These are phyloP conservation scores for Entomobrya multifasciata DNA, from an alignment of 2,888 invertebrate genomes.

Conservation along the genomic window DNA sequence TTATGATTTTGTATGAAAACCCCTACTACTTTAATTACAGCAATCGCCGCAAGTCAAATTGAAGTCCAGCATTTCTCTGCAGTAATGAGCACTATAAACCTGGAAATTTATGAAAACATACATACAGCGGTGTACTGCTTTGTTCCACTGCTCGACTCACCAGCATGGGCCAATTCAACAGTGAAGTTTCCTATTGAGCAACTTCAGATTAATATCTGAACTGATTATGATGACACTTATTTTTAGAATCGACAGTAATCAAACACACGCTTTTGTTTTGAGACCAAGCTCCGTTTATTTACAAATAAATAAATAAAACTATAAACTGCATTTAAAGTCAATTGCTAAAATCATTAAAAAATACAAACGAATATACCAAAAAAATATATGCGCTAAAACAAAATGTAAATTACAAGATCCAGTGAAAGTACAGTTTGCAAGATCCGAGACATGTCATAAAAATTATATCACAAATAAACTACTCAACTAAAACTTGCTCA, in stretches of 20 bases:
- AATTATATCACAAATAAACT: slow-evolving; percentile 44
- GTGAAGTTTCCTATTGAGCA: slow-evolving; percentile 68
- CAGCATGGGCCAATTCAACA: slow-evolving; percentile 69
- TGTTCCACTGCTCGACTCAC: slow-evolving; percentile 68
- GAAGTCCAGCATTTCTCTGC: slow-evolving; percentile 72
- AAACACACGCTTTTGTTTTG: no score
- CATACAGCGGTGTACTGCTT: slow-evolving; percentile 71
- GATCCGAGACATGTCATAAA: slow-evolving; percentile 31
- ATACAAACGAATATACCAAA: background rate
- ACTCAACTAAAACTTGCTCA: background rate
- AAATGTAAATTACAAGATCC: slow-evolving; percentile 7
- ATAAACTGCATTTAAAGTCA: background rate
- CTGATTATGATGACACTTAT: background rate
- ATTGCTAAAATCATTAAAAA: background rate
- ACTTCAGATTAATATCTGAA: slow-evolving; percentile 52
- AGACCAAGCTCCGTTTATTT: slow-evolving; percentile 11
- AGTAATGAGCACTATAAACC: slow-evolving; percentile 67
- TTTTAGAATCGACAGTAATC: background rate
- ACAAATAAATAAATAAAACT: slow-evolving; percentile 19
- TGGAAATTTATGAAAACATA: slow-evolving; percentile 70
- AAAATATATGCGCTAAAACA: background rate
- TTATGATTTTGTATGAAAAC: background rate
- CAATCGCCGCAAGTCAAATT: slow-evolving; percentile 52
- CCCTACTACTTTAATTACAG: background rate
- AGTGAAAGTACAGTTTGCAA: slow-evolving; percentile 34